Base-by-base conservation (phyloP, 23 tunicate species). In the Trididemnum miniatum region DNA sequence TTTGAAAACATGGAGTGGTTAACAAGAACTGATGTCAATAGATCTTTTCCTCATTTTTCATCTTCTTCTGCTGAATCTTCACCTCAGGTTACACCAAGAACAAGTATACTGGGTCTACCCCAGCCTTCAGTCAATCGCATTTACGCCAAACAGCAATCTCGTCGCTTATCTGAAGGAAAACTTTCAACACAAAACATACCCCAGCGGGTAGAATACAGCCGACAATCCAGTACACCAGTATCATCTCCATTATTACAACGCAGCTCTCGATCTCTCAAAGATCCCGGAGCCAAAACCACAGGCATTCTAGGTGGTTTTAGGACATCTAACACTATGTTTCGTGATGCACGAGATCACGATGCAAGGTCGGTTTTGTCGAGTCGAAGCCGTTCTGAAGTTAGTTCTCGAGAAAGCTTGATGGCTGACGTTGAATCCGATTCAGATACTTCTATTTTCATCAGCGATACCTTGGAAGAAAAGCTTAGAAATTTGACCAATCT, bases 41-140 rank as follows among this genome's bases (percentile, higher is more conserved):
- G 89, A 44, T 83, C 83, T 0, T 77, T 78, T n/a, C 90, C 87
- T 26, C 44, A 83, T 36, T 86, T 86, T 65, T 85, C 97, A 22
- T 86, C 84, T n/a, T 86, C 90, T 4, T 90, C 96, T 52, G 72
- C 90, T 2, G 97, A 91, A 35, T 78, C 97, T 1, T 91, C 97
- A 28, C 97, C 97, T 29, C 89, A 80, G 29, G 81, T 84, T 26
- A 91, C 97, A 9, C 97, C 97, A 0, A 86, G 97, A 27, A 79
- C 65, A 32, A 84, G 89, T 35, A 22, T 35, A 30, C 66, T 86
- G 62, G 83, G 78, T 22, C 63, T 50, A 1, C 89, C 89, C 31
- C 62, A 49, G 24, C 83, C 83, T 0, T 35, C 26, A 72, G 24
- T 73, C 25, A 66, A 77, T 2, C 65, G 82, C 35, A 31, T 9